phyloP scores from a whole-genome alignment of 2,113 vertebrate species.

The Dicrurus megarhynchus region DNA sequence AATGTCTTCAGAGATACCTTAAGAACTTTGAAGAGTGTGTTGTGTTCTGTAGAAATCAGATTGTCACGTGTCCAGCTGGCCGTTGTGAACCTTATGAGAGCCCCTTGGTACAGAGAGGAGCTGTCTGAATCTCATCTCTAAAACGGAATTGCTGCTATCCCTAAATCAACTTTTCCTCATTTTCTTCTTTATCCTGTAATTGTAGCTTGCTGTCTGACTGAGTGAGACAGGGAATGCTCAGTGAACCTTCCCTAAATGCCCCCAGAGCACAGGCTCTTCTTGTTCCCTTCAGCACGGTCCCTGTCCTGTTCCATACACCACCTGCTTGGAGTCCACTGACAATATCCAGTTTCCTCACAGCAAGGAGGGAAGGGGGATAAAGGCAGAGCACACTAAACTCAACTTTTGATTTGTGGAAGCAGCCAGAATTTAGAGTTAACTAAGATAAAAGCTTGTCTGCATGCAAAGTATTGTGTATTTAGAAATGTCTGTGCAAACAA shows the following conservation, averaged over 20 bases:
- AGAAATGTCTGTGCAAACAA: neutral
- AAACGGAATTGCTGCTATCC: neutral
- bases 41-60: neutral
- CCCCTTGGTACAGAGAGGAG: neutral
- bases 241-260: neutral
- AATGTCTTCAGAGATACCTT: neutral
- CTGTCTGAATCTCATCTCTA: neutral
- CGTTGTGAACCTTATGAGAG: neutral
- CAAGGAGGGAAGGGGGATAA: neutral
- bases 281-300: neutral
- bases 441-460: neutral
- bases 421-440: neutral
- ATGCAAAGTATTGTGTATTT: neutral
- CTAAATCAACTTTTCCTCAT: neutral
- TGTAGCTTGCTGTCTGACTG: neutral
- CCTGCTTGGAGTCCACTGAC: neutral
- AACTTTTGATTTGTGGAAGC: neutral
- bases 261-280: neutral
- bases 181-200: neutral
- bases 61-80: neutral
- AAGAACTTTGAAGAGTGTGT: neutral
- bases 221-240: neutral
- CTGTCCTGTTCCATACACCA: neutral
- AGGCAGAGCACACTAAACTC: neutral
- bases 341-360: neutral